Percentiles rank a stretch among this genome's conserved stretches.
Evolutionary conservation across 2,888 invertebrate genomes (phyloP).

Genomic region (Sarcophaga variegata): DNA sequence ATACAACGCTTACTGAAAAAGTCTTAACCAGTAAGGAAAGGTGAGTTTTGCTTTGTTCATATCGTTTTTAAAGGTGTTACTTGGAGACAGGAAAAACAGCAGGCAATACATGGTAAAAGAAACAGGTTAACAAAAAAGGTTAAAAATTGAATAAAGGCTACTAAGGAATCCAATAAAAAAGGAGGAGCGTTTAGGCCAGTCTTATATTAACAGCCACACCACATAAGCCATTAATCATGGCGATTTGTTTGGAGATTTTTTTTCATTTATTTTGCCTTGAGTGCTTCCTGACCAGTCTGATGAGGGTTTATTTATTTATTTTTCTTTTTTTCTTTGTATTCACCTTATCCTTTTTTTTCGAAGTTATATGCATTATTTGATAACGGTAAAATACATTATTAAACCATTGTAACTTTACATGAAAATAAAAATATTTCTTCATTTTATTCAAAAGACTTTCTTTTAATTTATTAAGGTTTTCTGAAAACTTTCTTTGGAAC

Average conservation of each 20-base stretch:
- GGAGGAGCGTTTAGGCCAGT: not conserved
- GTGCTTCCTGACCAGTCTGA: not conserved
- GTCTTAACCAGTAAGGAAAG: not conserved
- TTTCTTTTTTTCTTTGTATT: not conserved
- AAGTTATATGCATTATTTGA: not conserved
- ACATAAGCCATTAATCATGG: not conserved
- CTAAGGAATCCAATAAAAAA: not conserved
- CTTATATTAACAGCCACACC: not conserved
- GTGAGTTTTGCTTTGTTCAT: not conserved
- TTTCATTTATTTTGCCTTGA: not conserved
- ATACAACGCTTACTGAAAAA: not conserved
- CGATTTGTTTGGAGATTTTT: not conserved
- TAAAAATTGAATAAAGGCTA: not conserved
- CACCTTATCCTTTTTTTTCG: not conserved
- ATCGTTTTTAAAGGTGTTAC: not conserved
- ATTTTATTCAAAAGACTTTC: not conserved
- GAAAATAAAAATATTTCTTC: not conserved
- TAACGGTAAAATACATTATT: not conserved
- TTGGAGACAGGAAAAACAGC: not conserved
- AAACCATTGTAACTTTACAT: not conserved
- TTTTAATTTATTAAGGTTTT: not conserved
- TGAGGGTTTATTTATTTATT: not conserved
- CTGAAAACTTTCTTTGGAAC: not conserved
- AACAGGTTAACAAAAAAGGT: not conserved
- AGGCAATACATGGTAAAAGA: not conserved